phyloP scores from a whole-genome alignment of 2,888 invertebrate species.

The Exocentrus adspersus region DNA sequence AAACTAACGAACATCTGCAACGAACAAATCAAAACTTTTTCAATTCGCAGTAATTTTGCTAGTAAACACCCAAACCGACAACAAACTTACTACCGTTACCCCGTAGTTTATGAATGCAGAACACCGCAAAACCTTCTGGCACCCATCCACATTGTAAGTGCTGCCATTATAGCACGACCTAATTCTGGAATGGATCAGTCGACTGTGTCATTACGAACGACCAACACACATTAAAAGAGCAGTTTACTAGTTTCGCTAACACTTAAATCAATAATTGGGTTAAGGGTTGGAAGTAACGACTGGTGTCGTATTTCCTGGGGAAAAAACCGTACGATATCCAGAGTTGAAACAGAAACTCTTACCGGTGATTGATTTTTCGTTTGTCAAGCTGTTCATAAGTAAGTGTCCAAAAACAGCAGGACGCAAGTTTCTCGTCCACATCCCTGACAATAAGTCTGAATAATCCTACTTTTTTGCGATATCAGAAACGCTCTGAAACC shows the following conservation, averaged over 20 bases:
- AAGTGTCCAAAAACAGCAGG: too few species aligned
- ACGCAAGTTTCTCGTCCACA: too few species aligned
- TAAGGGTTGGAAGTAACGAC: slow-evolving; percentile 14
- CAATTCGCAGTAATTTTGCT: slow-evolving; percentile 21
- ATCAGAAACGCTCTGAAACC: too few species aligned
- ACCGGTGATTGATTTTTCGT: too few species aligned
- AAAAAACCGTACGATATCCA: not conserved
- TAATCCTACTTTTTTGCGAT: too few species aligned
- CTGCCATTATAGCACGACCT: slow-evolving; percentile 37
- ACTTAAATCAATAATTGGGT: slow-evolving; percentile 26
- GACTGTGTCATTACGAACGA: slow-evolving; percentile 35
- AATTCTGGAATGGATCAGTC: slow-evolving; percentile 40
- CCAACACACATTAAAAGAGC: slow-evolving; percentile 17
- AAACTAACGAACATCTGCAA: not conserved
- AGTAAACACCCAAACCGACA: slow-evolving; percentile 18
- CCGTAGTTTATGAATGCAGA: slow-evolving; percentile 32
- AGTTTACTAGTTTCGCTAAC: slow-evolving; percentile 14
- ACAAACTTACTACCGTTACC: slow-evolving; percentile 27
- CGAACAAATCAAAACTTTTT: slow-evolving; percentile 22
- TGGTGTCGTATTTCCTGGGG: not conserved
- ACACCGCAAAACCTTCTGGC: slow-evolving; percentile 39
- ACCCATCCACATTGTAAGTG: slow-evolving; percentile 39
- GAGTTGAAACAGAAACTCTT: too few species aligned
- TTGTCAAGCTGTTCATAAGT: too few species aligned
- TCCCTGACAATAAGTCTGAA: too few species aligned